These are phyloP conservation scores for Pelecanus crispus DNA, from an alignment of 2,113 vertebrate species.

Conservation along the genomic window DNA sequence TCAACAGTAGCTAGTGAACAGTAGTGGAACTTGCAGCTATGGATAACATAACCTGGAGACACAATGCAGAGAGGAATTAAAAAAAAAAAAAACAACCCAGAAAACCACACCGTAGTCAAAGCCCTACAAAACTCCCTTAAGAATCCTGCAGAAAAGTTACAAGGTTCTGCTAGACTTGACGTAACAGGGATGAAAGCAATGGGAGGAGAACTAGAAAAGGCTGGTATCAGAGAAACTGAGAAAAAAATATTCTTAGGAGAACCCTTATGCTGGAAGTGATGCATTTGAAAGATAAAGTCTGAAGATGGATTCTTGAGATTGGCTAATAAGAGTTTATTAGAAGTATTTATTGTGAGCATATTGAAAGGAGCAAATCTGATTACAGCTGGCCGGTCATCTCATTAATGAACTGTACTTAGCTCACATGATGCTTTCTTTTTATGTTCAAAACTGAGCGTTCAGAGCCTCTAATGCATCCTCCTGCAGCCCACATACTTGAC, in stretches of 20 bases:
- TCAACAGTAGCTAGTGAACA: not conserved
- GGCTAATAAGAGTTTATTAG: not conserved
- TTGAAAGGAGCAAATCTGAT: not conserved
- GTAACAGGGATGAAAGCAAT: not conserved
- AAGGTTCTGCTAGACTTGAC: not conserved
- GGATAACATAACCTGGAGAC: not conserved
- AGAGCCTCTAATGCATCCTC: not conserved
- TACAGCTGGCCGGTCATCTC: not conserved
- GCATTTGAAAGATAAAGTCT: not conserved
- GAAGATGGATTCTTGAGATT: not conserved
- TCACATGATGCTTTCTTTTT: not conserved
- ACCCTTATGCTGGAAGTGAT: not conserved
- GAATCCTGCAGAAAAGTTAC: not conserved
- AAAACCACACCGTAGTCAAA: not conserved
- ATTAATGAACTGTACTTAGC: not conserved
- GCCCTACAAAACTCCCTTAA: not conserved
- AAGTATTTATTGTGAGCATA: not conserved
- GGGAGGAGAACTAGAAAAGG: not conserved
- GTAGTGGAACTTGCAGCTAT: not conserved
- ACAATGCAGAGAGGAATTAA: not conserved
- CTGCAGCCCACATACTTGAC: not conserved
- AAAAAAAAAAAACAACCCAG: no score
- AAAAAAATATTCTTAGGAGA: not conserved
- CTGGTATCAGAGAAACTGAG: not conserved
- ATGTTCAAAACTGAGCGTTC: not conserved